Conservation (phyloP, 1,140 invertebrate species). For the Idris sp. region DNA sequence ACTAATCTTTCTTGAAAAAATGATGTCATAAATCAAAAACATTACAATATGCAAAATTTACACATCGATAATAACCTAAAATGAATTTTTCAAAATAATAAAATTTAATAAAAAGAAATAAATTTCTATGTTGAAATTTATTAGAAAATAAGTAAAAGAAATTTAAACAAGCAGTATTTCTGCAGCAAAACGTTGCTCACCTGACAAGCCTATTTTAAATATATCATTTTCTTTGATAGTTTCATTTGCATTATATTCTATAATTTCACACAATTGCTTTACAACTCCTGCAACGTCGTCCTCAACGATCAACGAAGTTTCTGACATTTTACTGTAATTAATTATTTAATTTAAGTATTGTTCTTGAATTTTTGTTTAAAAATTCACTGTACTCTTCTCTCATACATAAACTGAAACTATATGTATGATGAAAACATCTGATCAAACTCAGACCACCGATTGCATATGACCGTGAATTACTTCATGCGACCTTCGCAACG, state of each 20-base stretch:
- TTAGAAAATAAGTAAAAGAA: too few species aligned
- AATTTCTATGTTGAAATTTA: too few species aligned
- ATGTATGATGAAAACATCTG: constrained; percentile 28
- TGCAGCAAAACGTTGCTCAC: too few species aligned
- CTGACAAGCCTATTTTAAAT: constrained; percentile 86
- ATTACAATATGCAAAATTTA: too few species aligned
- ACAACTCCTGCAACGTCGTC: constrained; percentile 59
- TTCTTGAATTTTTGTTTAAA: too few species aligned
- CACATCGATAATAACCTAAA: too few species aligned
- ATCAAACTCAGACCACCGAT: constrained; percentile 12
- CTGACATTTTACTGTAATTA: constrained; percentile 49
- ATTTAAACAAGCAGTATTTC: neutral
- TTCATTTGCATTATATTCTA: constrained; percentile 77
- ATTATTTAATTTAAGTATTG: constrained; percentile 14
- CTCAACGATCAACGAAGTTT: constrained; percentile 63
- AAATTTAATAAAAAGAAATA: too few species aligned
- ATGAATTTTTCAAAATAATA: too few species aligned
- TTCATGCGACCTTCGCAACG: too few species aligned
- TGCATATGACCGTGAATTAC: constrained; percentile 28
- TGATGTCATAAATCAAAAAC: too few species aligned
- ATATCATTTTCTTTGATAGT: constrained; percentile 78
- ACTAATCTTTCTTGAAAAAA: too few species aligned
- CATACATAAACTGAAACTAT: constrained; percentile 2
- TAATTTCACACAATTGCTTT: constrained; percentile 67
- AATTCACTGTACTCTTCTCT: too few species aligned